Evolutionary conservation across 2,797 vertebrate genomes (phyloP), one percentile per base, ranked within the genome.

Genomic region (Onychomys arenicola): DNA sequence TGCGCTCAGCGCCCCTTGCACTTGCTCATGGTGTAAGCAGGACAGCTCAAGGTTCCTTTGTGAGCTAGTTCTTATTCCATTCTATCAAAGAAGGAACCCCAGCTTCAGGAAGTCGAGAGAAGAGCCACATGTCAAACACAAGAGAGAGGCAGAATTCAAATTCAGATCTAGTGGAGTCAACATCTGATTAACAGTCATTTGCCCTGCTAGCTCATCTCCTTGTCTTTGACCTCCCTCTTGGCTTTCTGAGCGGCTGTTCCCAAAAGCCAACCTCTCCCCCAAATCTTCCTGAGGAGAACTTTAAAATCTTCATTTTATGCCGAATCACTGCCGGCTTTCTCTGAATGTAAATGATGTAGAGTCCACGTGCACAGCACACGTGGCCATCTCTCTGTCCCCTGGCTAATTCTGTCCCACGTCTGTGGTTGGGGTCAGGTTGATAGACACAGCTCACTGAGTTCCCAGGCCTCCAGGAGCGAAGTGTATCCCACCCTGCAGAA

Each of bases 81-180:
- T 85, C 91, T 86, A 89, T 21, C 65, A 85, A 78, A 46, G 55
- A 81, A 94, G 82, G 93, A 82, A 32, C n/a, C 27, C 67, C 13
- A 86, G 89, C 25, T 59, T 93, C 34, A 91, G 57, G n/a, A 67
- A 37, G 17, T 12, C 6, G 59, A 67, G 75, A 69, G 83, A 86
- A 71, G 89, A 75, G 37, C 17, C 25, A 16, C 49, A 75, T 57
- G 57, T 34, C 27, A 40, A 25, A 43, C 49, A 69, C 17, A n/a
- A 0, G n/a, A 37, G 52, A 91, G 52, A 89, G 34, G 23, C 14
- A 91, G 83, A 63, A 57, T 90, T 81, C 37, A 88, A 67, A 25
- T 25, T 12, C 1, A 88, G 23, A 27, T 52, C 61, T 7, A 11
- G 34, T 6, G 34, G 55, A 61, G 55, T 67, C 67, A 32, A 0